Conservation (phyloP, 2,888 invertebrate genomes). For the Scaptomyza cyrtandrae region DNA sequence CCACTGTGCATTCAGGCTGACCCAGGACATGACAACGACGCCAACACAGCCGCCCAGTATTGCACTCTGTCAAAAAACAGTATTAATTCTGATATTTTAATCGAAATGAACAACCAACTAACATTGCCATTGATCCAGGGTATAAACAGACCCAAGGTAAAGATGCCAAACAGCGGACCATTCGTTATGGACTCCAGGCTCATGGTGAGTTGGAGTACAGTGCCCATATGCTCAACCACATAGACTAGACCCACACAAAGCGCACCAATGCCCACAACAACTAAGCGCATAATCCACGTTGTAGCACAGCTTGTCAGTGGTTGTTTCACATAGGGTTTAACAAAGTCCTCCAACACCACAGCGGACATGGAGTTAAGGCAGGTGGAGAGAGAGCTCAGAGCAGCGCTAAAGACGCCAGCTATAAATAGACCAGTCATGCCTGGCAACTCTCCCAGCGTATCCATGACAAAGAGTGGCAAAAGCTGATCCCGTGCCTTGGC, state of each 20-base stretch:
- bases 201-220: constrained; percentile 88
- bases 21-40: constrained; percentile 86
- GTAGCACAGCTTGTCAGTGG: constrained; percentile 86
- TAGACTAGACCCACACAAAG: constrained; percentile 89
- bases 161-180: constrained; percentile 89
- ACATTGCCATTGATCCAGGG: constrained; percentile 89
- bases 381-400: constrained; percentile 91
- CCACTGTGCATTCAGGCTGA: constrained; percentile 87
- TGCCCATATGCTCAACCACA: constrained; percentile 91
- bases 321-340: constrained; percentile 87
- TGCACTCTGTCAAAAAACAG: constrained; percentile 85
- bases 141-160: constrained; percentile 88
- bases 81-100: background rate
- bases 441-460: constrained; percentile 89
- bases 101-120: constrained; percentile 49
- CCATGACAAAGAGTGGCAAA: constrained; percentile 94
- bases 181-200: constrained; percentile 89
- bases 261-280: constrained; percentile 89
- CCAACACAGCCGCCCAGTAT: constrained; percentile 87
- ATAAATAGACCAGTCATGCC: constrained; percentile 95
- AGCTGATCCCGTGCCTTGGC: constrained; percentile 91
- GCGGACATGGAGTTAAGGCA: constrained; percentile 92
- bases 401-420: constrained; percentile 95
- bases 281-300: constrained; percentile 88
- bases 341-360: constrained; percentile 90